phyloP scores from a whole-genome alignment of 2,797 vertebrate genomes.

The Eidolon dupreanum region DNA sequence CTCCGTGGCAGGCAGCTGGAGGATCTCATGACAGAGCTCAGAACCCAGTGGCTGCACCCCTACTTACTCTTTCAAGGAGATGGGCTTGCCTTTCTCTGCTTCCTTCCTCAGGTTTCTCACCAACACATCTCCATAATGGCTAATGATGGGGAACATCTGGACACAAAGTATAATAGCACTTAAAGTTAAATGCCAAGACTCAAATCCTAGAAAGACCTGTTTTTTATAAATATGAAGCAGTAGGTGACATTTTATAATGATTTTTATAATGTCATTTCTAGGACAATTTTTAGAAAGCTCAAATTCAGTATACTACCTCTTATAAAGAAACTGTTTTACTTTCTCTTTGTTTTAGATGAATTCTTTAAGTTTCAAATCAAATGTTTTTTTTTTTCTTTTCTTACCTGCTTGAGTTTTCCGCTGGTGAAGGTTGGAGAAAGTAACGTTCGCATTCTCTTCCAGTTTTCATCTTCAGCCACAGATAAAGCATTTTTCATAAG shows the following conservation, averaged over 20 bases:
- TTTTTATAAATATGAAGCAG: background rate
- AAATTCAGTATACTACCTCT: background rate
- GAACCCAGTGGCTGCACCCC: background rate
- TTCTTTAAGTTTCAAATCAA: background rate
- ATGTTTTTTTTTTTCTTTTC: background rate
- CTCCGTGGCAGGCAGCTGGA: background rate
- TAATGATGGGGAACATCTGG: conserved; percentile 60
- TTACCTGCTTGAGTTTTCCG: conserved; percentile 86
- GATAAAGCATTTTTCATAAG: background rate
- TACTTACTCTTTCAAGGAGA: conserved; percentile 58
- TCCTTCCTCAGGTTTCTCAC: background rate
- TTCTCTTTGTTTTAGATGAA: background rate
- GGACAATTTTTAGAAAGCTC: background rate
- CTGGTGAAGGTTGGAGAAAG: conserved; percentile 85
- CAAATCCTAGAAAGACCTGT: background rate
- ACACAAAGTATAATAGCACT: background rate
- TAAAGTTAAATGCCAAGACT: background rate
- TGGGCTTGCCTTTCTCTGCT: conserved; percentile 72
- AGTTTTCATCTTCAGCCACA: conserved; percentile 76
- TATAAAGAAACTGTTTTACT: background rate
- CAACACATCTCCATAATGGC: background rate
- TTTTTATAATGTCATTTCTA: background rate
- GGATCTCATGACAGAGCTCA: background rate
- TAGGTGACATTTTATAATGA: background rate
- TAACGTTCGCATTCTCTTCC: conserved; percentile 83